A percentile compares a stretch with the other conserved stretches of the same genome.
Conservation (phyloP, 2,113 vertebrate species). For the Cyprinodon variegatus region DNA sequence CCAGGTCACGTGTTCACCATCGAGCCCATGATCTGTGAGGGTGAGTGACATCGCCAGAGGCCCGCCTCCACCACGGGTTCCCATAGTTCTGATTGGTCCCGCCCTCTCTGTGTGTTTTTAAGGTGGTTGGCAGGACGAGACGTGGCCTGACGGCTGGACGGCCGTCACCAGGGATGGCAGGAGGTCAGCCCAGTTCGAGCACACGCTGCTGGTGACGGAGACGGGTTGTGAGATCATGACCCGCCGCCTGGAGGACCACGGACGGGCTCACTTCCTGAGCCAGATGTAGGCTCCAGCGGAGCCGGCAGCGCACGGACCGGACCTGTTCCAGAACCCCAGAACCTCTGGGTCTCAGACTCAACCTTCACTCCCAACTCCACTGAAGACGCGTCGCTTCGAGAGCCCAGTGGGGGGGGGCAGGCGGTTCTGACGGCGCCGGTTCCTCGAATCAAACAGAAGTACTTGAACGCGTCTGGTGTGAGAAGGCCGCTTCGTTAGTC, state of each 20-base stretch:
- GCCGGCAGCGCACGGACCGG: slow-evolving; percentile 42
- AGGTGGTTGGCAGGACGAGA: slow-evolving; percentile 99
- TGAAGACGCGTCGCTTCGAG: slow-evolving; percentile 35
- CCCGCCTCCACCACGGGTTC: neutral
- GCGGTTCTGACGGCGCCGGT: slow-evolving; percentile 44
- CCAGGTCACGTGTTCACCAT: slow-evolving; percentile 98
- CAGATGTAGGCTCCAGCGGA: slow-evolving; percentile 79
- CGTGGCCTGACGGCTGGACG: slow-evolving; percentile 98
- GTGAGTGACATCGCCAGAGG: slow-evolving; percentile 73
- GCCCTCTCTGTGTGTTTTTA: slow-evolving; percentile 6
- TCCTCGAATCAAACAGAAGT: slow-evolving; percentile 68
- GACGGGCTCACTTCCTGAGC: slow-evolving; percentile 90
- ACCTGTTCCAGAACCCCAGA: slow-evolving; percentile 51
- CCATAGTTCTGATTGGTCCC: neutral
- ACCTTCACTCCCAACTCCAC: slow-evolving; percentile 13
- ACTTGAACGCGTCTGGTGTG: slow-evolving; percentile 77
- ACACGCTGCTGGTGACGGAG: slow-evolving; percentile 95
- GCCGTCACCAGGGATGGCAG: slow-evolving; percentile 95
- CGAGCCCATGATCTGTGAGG: slow-evolving; percentile 99
- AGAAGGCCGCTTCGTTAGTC: slow-evolving; percentile 62
- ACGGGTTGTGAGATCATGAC: slow-evolving; percentile 96
- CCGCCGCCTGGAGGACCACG: slow-evolving; percentile 85
- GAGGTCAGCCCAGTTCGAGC: slow-evolving; percentile 97
- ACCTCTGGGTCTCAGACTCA: slow-evolving; percentile 34
- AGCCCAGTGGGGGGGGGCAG: slow-evolving; percentile 39